A percentile compares a stretch with the other conserved stretches of the same genome.
Conservation (phyloP, 2,113 vertebrate species). For the Pyrgilauda ruficollis region DNA sequence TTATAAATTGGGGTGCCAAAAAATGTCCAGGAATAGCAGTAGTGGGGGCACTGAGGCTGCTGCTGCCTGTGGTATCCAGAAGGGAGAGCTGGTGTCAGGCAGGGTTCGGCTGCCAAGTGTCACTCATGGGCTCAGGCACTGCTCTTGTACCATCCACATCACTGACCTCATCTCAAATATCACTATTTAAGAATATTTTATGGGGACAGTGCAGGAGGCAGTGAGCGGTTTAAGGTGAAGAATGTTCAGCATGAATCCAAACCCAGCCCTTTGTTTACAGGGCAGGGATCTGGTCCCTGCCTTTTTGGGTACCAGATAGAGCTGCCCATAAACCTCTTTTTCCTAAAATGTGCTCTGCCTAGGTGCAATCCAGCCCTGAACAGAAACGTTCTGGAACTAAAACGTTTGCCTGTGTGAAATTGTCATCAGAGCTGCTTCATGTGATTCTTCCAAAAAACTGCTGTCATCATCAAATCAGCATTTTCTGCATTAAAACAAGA, state of each 20-base stretch:
- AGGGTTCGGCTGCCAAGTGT: background rate
- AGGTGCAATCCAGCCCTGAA: background rate
- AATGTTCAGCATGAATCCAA: background rate
- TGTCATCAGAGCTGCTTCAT: background rate
- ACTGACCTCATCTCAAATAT: background rate
- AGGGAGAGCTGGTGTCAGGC: background rate
- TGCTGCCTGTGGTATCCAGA: background rate
- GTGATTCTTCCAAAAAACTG: background rate
- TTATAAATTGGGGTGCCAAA: background rate
- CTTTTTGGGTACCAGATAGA: background rate
- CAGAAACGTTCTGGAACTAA: background rate
- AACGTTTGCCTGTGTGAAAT: background rate
- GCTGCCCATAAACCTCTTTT: background rate
- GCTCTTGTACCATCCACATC: rapidly evolving
- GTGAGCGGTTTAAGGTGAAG: background rate
- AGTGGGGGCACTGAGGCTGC: background rate
- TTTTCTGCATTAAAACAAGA: background rate
- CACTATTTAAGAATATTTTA: background rate
- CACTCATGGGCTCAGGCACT: background rate
- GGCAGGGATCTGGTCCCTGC: background rate
- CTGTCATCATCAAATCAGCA: background rate
- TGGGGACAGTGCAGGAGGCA: background rate
- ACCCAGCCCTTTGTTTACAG: background rate
- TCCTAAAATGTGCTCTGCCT: background rate
- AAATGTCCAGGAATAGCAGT: background rate